Conservation (phyloP, 2,113 vertebrate genomes). For the Catharus bicknelli region DNA sequence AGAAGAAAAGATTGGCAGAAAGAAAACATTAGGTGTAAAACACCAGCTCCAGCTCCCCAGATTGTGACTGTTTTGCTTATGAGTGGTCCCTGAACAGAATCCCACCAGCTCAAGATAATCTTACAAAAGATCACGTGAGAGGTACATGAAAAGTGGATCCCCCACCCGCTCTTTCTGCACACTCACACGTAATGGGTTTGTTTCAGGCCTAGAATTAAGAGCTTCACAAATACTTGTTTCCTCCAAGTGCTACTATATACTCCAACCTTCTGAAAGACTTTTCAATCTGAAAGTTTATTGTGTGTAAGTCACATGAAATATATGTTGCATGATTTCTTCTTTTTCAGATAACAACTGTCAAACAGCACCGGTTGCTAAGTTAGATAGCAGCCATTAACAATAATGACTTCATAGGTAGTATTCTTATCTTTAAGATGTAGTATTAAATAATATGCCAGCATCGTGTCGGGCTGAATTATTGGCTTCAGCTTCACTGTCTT, state of each 20-base stretch:
- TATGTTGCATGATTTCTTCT: background rate
- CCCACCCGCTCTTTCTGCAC: rapidly evolving
- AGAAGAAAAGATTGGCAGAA: background rate
- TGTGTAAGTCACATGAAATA: background rate
- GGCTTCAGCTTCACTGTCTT: background rate
- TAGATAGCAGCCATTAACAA: background rate
- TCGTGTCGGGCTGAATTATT: background rate
- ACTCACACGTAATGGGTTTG: background rate
- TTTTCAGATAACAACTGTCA: background rate
- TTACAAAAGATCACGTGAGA: background rate
- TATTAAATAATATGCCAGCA: background rate
- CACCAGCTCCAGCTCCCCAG: background rate
- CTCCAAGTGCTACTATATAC: background rate
- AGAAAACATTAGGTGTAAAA: background rate
- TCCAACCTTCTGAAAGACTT: background rate
- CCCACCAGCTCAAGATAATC: background rate
- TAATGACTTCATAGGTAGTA: background rate
- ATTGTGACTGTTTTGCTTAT: background rate
- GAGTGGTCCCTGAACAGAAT: background rate
- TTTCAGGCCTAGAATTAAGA: background rate
- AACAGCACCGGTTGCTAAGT: background rate
- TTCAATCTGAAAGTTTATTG: background rate
- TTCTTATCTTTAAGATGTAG: background rate
- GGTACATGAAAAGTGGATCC: background rate
- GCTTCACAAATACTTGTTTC: background rate